Percentiles rank a stretch among this genome's conserved stretches.
phyloP scores from a whole-genome alignment of 2,888 invertebrate genomes.

The Ommatoiulus sabulosus region DNA sequence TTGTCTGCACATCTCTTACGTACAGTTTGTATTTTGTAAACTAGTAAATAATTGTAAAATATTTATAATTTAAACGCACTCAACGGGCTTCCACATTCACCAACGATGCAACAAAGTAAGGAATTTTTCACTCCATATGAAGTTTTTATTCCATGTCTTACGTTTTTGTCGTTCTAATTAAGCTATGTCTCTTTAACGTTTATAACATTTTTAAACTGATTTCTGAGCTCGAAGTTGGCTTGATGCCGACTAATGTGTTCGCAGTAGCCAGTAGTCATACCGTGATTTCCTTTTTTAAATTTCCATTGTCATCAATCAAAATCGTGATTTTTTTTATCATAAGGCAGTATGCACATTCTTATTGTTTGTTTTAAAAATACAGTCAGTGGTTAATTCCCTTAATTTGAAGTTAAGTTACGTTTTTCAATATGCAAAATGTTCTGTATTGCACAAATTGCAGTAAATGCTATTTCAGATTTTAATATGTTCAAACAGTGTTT shows the following conservation, averaged over 20 bases:
- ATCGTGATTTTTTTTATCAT: neutral
- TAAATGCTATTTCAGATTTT: conserved; percentile 33
- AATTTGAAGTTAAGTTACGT: neutral
- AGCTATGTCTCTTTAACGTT: neutral
- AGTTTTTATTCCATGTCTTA: neutral
- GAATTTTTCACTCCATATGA: conserved; percentile 20
- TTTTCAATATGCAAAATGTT: conserved; percentile 36
- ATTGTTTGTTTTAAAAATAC: neutral
- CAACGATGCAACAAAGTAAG: conserved; percentile 20
- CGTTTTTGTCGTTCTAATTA: neutral
- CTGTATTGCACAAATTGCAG: conserved; percentile 32
- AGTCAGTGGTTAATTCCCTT: neutral
- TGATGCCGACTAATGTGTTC: neutral
- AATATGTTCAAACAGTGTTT: neutral
- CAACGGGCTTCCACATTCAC: conserved; percentile 34
- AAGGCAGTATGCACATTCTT: neutral
- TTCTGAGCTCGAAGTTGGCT: neutral
- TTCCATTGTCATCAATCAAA: neutral
- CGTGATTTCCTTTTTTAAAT: neutral
- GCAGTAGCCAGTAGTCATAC: neutral
- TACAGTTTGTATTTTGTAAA: conserved; percentile 19
- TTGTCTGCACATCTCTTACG: conserved; percentile 12
- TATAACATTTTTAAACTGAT: neutral
- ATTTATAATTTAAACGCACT: conserved; percentile 46
- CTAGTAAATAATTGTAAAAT: conserved; percentile 46